Conservation (phyloP, 2,888 invertebrate species). For the Chymomyza amoena region DNA sequence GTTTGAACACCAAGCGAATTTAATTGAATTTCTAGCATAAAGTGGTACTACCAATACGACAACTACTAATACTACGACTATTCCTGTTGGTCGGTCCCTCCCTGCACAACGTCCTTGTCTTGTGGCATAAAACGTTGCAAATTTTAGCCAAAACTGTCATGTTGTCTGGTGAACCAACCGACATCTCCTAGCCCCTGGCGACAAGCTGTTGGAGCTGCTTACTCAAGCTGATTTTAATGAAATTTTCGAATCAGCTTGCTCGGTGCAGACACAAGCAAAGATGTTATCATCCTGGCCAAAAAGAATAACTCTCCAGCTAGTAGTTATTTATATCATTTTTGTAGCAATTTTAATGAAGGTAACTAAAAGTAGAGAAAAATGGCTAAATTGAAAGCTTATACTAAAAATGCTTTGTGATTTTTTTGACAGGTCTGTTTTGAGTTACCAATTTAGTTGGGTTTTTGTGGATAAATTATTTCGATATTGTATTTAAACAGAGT, state of each 20-base stretch:
- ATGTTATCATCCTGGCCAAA: not conserved
- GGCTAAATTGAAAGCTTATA: no score
- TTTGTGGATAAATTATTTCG: no score
- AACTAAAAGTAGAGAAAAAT: no score
- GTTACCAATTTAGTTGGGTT: no score
- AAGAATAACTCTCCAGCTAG: no score
- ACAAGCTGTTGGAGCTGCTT: constrained; percentile 11
- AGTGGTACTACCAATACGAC: not conserved
- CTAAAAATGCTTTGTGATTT: no score
- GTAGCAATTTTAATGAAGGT: no score
- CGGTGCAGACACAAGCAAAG: constrained; percentile 38
- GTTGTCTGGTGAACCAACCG: not conserved
- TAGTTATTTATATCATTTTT: not conserved
- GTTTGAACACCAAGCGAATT: constrained; percentile 12
- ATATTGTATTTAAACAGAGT: no score
- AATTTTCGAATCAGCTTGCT: constrained; percentile 53
- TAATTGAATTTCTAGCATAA: constrained; percentile 51
- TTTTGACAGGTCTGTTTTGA: no score
- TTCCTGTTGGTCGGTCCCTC: not conserved
- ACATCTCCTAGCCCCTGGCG: not conserved
- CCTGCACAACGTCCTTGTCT: not conserved
- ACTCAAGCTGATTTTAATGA: constrained; percentile 45
- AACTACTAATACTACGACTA: not conserved
- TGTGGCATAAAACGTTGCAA: constrained; percentile 37
- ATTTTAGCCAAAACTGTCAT: constrained; percentile 31